A percentile compares a stretch with the other conserved stretches of the same genome.
These are phyloP conservation scores for Hirtodrosophila cameraria DNA, from an alignment of 2,888 invertebrate species.

Conservation along the genomic window DNA sequence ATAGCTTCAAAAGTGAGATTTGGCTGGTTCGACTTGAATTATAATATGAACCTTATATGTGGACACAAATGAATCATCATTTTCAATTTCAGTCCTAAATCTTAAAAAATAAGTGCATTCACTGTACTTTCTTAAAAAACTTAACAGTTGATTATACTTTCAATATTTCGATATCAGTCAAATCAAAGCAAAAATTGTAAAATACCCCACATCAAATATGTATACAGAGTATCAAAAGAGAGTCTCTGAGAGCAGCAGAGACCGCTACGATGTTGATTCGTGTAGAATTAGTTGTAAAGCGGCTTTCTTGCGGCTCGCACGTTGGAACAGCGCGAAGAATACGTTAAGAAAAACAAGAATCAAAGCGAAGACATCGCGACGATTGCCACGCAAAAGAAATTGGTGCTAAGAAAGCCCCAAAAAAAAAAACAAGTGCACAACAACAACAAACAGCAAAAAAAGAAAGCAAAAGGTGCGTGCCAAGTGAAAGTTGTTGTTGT, in stretches of 20 bases:
- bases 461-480: conserved; percentile 52
- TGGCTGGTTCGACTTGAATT: no score
- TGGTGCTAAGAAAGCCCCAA: conserved; percentile 52
- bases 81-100: no score
- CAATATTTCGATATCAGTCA: no score
- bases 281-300: conserved; percentile 76
- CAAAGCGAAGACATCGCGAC: conserved; percentile 33
- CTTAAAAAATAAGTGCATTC: no score
- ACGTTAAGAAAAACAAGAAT: conserved; percentile 28
- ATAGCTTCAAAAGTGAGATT: no score
- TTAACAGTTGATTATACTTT: no score
- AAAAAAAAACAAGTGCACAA: conserved; percentile 12
- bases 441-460: no score
- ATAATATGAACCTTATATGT: no score
- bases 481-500: conserved; percentile 56
- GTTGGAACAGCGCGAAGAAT: conserved; percentile 21
- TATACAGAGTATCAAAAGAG: conserved; percentile 34
- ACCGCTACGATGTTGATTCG: conserved; percentile 29
- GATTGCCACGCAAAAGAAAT: conserved; percentile 67
- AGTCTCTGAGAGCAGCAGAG: conserved; percentile 28
- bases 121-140: no score
- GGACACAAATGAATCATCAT: no score
- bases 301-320: conserved; percentile 67
- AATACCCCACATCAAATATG: neutral
- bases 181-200: no score